Percentiles rank a stretch among this genome's conserved stretches.
These are phyloP conservation scores for Aphis gossypii DNA, from an alignment of 1,140 invertebrate genomes.

Conservation along the genomic window DNA sequence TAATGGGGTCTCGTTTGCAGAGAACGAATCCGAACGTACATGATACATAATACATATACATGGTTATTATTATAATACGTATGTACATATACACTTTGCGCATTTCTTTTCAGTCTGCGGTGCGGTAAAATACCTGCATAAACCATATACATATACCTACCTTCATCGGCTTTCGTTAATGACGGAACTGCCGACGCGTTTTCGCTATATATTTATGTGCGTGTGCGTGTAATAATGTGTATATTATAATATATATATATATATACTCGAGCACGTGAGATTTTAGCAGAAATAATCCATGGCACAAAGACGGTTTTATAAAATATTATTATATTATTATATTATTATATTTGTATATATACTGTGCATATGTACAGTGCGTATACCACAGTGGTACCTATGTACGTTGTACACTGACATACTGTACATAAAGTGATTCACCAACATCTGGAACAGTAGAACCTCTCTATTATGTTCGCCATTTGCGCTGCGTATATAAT, in stretches of 20 bases:
- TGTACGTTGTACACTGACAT: neutral
- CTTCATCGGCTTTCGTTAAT: neutral
- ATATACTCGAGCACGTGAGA: neutral
- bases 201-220: neutral
- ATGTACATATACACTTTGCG: neutral
- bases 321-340: neutral
- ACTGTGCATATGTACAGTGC: neutral
- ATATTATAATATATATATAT: neutral
- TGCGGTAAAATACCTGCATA: slow-evolving; percentile 16
- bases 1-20: neutral
- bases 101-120: neutral
- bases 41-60: neutral
- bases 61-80: neutral
- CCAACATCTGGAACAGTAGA: neutral
- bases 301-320: neutral
- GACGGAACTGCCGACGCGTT: neutral
- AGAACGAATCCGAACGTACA: neutral
- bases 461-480: neutral
- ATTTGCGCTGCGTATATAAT: neutral
- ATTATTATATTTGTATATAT: neutral
- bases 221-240: neutral
- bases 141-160: neutral
- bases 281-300: neutral
- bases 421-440: neutral
- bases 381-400: neutral